These are phyloP conservation scores for Pseudorasbora parva DNA, from an alignment of 2,113 vertebrate genomes.

Conservation along the genomic window DNA sequence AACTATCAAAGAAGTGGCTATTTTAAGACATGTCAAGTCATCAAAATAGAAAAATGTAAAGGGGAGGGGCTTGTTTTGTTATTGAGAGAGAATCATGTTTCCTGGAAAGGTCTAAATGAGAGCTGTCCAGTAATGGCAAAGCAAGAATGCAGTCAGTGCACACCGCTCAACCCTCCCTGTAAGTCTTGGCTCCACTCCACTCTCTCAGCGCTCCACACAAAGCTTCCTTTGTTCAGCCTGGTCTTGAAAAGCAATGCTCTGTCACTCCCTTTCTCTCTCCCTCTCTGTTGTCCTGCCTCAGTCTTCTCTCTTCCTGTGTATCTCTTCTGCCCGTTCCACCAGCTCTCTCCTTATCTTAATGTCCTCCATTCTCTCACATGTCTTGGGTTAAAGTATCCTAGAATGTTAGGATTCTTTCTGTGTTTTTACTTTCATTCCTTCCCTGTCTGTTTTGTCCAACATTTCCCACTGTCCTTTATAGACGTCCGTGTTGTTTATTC, in stretches of 20 bases:
- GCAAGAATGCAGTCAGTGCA: conserved; percentile 83
- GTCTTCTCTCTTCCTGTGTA: conserved; percentile 54
- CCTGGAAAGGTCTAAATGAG: conserved; percentile 79
- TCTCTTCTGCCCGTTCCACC: conserved; percentile 40
- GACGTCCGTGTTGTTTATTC: conserved; percentile 46
- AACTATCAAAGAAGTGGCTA: conserved; percentile 30
- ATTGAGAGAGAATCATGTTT: conserved; percentile 76
- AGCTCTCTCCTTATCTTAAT: conserved; percentile 41
- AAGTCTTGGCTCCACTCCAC: conserved; percentile 78
- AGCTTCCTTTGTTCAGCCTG: conserved; percentile 80
- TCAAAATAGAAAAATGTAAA: conserved; percentile 28
- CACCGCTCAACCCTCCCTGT: conserved; percentile 81
- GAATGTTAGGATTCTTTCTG: conserved; percentile 40
- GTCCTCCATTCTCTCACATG: conserved; percentile 7
- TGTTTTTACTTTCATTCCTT: conserved; percentile 18
- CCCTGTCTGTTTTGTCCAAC: background rate
- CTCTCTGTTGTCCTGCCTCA: conserved; percentile 45
- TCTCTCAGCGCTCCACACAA: conserved; percentile 80
- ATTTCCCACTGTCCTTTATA: conserved; percentile 43
- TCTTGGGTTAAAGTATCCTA: conserved; percentile 19
- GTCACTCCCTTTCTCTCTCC: conserved; percentile 67
- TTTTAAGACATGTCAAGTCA: conserved; percentile 47
- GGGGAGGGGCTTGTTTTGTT: conserved; percentile 35
- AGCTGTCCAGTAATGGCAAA: conserved; percentile 81
- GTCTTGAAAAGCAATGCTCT: conserved; percentile 81